Base-by-base conservation (phyloP, 23 tunicate genomes). In the Styela clava region DNA sequence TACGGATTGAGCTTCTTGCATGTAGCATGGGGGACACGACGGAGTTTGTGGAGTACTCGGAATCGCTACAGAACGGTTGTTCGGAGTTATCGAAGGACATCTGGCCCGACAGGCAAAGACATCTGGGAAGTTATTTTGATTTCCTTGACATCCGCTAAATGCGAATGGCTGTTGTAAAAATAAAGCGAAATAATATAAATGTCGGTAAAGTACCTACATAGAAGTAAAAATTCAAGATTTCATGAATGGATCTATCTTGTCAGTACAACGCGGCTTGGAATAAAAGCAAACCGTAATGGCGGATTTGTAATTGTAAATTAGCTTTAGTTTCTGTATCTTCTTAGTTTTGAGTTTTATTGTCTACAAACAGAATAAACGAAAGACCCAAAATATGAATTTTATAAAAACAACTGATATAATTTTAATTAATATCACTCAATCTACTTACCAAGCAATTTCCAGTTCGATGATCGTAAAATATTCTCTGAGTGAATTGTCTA, bases 391-490 rank as follows among this genome's bases (percentile, higher is more conserved):
- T n/a, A n/a, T n/a, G n/a, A n/a, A n/a, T n/a, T n/a, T n/a, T n/a
- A n/a, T n/a, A n/a, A n/a, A n/a, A n/a, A n/a, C n/a, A n/a, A n/a
- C n/a, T n/a, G n/a, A n/a, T n/a, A n/a, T n/a, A n/a, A n/a, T n/a
- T n/a, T n/a, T n/a, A n/a, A n/a, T n/a, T n/a, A n/a, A n/a, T n/a
- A n/a, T n/a, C n/a, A n/a, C n/a, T n/a, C n/a, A n/a, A n/a, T n/a
- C n/a, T 67, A 27, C 71, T 67, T 1, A 67, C 71, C 24, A 25
- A 27, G 71, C 71, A 67, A 67, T 67, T 67, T 67, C 71, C 31
- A 67, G 71, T 67, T 67, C 22, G 31, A 27, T 27, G 31, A 67
- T 67, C 31, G 24, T 67, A 67, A 22, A 25, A 67, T 27, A 67
- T 67, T 0, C 71, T 67, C 31, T 67, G 71, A 25, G 30, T 29